These are phyloP conservation scores for Idaea straminata DNA, from an alignment of 2,888 invertebrate genomes.

Conservation along the genomic window DNA sequence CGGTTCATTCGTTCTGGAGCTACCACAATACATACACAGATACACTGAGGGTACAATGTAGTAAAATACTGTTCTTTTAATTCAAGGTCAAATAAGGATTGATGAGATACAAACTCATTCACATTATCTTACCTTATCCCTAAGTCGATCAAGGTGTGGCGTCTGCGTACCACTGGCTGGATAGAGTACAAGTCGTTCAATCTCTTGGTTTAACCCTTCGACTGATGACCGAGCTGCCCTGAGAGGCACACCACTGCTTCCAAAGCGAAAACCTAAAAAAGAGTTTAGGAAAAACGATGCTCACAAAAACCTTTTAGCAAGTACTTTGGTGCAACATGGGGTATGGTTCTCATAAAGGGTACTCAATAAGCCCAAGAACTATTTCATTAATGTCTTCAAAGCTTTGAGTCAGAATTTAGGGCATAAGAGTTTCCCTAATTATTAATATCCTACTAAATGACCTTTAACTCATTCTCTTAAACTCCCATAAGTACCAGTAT, in stretches of 20 bases:
- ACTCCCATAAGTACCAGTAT: background rate
- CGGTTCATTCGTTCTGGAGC: too few relatives aligned
- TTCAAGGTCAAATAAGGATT: too few relatives aligned
- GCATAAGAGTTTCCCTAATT: background rate
- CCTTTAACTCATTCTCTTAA: background rate
- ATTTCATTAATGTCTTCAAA: background rate
- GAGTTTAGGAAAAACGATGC: slow-evolving; percentile 8
- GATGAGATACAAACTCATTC: background rate
- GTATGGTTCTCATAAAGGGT: background rate
- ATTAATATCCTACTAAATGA: background rate
- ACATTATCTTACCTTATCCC: slow-evolving; percentile 77
- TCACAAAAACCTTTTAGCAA: background rate
- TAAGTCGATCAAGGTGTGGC: slow-evolving; percentile 73
- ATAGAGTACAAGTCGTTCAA: slow-evolving; percentile 87
- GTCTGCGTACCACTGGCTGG: slow-evolving; percentile 76
- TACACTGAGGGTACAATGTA: too few relatives aligned
- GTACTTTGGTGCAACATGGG: background rate
- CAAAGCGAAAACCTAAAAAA: slow-evolving; percentile 66
- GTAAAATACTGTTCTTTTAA: too few relatives aligned
- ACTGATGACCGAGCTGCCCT: slow-evolving; percentile 90
- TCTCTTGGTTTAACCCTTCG: slow-evolving; percentile 93
- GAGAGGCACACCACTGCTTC: slow-evolving; percentile 72
- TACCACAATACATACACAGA: too few relatives aligned
- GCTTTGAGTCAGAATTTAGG: background rate
- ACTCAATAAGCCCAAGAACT: too few relatives aligned